A percentile compares a stretch with the other conserved stretches of the same genome.
Evolutionary conservation across 2,797 vertebrate species (phyloP).

Genomic region (Acrocephalus scirpaceus): DNA sequence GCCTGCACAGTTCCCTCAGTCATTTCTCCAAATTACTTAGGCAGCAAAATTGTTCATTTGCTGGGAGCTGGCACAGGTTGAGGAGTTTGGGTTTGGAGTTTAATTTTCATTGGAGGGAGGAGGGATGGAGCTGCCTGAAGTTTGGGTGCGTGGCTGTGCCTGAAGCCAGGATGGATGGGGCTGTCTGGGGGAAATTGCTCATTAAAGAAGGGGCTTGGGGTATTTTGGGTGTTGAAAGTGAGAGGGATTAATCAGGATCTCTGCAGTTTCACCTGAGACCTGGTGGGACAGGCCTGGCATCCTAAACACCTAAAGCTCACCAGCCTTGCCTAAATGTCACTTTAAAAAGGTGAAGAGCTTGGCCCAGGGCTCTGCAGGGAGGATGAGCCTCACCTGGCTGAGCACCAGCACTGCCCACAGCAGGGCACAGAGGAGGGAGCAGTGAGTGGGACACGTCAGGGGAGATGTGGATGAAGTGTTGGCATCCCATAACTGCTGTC

Average conservation of each 20-base stretch:
- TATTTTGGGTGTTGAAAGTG: background rate
- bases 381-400: background rate
- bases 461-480: rapidly evolving
- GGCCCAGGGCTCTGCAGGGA: background rate
- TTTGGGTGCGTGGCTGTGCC: rapidly evolving
- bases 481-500: background rate
- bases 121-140: background rate
- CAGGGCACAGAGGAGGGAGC: background rate
- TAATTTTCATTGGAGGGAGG: background rate
- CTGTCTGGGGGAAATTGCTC: background rate
- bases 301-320: background rate
- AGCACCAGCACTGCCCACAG: background rate
- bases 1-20: background rate
- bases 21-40: background rate
- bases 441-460: rapidly evolving
- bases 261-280: background rate
- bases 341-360: background rate
- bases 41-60: background rate
- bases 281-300: background rate
- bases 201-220: background rate
- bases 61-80: background rate
- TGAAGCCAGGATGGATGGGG: background rate
- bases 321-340: background rate
- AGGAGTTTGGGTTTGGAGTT: background rate
- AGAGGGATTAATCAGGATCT: background rate